These are phyloP conservation scores for Scotopteryx bipunctaria DNA, from an alignment of 2,888 invertebrate species.

Conservation along the genomic window DNA sequence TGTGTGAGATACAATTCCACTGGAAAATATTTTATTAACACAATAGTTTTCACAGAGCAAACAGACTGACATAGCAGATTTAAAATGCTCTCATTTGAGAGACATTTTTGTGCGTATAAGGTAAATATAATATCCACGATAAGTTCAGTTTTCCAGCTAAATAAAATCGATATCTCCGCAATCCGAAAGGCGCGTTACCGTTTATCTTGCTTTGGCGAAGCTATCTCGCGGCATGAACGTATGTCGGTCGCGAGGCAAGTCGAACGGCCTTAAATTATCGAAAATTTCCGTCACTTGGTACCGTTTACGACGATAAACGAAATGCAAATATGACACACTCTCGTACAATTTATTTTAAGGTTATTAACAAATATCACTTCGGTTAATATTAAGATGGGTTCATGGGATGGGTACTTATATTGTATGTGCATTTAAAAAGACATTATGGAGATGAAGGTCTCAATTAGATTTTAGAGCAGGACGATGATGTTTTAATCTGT, in stretches of 20 bases:
- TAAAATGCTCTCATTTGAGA: background rate
- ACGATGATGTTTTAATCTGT: slow-evolving; percentile 24
- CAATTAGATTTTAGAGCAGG: slow-evolving; percentile 17
- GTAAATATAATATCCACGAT: background rate
- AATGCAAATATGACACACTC: slow-evolving; percentile 59
- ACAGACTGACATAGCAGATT: background rate
- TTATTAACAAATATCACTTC: slow-evolving; percentile 31
- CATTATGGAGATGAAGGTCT: slow-evolving; percentile 23
- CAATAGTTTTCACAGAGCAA: slow-evolving; percentile 23
- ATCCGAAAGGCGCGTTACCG: slow-evolving; percentile 22
- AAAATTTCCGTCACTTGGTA: slow-evolving; percentile 58
- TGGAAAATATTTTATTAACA: slow-evolving; percentile 35
- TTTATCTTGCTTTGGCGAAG: slow-evolving; percentile 35
- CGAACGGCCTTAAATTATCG: slow-evolving; percentile 55
- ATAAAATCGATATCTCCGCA: slow-evolving; percentile 23
- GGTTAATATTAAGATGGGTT: slow-evolving; percentile 24
- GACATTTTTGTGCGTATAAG: background rate
- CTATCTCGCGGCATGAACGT: slow-evolving; percentile 45
- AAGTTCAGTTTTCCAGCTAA: slow-evolving; percentile 1
- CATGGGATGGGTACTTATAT: slow-evolving; percentile 23
- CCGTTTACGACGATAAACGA: slow-evolving; percentile 56
- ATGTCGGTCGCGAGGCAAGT: slow-evolving; percentile 35
- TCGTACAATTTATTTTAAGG: slow-evolving; percentile 28
- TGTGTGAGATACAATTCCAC: slow-evolving; percentile 44
- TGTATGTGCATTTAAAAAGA: slow-evolving; percentile 23